Percentiles rank a stretch among this genome's conserved stretches.
These are phyloP conservation scores for Leistus spinibarbis DNA, from an alignment of 2,888 invertebrate genomes.

Conservation along the genomic window DNA sequence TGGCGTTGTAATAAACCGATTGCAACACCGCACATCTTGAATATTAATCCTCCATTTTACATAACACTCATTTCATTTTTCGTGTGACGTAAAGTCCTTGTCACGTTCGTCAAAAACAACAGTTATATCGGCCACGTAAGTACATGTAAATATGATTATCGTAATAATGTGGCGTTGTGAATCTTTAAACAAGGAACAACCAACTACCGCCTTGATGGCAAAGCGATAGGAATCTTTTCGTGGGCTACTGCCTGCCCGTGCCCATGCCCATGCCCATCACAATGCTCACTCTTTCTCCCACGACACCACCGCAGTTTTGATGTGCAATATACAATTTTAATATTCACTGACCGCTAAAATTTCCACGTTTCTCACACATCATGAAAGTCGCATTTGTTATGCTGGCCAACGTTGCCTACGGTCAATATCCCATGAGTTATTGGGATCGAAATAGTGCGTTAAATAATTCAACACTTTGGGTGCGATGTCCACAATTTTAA, in stretches of 20 bases:
- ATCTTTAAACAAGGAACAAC: background rate
- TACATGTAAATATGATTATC: constrained; percentile 10
- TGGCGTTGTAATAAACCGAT: too few relatives aligned
- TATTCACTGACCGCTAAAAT: background rate
- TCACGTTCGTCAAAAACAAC: constrained; percentile 18
- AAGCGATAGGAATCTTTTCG: constrained; percentile 5
- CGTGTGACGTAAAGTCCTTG: constrained; percentile 16
- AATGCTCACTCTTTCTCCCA: background rate
- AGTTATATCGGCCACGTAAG: constrained; percentile 23
- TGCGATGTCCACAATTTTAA: background rate
- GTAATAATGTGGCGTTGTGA: constrained; percentile 10
- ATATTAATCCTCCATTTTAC: constrained; percentile 24
- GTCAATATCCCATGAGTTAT: background rate
- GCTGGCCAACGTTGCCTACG: background rate
- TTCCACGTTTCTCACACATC: background rate
- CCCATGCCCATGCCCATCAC: background rate
- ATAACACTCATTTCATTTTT: constrained; percentile 5
- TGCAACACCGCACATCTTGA: constrained; percentile 13
- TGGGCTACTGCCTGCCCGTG: background rate
- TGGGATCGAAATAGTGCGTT: background rate
- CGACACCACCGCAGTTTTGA: background rate
- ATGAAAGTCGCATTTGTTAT: background rate
- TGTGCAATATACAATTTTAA: background rate
- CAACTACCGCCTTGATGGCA: background rate
- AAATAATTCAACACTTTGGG: background rate